Conservation (phyloP, 2,888 invertebrate genomes). For the Meiosimyza decipiens region DNA sequence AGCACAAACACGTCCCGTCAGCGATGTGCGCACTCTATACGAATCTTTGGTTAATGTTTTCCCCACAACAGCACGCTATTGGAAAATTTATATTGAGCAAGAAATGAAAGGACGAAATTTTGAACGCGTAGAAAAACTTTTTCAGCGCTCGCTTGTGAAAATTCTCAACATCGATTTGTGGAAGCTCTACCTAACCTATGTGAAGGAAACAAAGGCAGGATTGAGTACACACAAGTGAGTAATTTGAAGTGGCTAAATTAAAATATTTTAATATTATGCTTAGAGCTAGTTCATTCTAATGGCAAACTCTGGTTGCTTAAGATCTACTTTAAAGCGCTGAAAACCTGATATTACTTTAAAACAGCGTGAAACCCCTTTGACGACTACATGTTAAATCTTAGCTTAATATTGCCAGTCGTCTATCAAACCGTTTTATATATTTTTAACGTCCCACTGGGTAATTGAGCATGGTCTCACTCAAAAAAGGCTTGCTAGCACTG, state of each 20-base stretch:
- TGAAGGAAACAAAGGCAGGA: constrained; percentile 96
- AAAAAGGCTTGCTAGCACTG: too few relatives aligned
- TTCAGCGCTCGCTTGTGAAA: constrained; percentile 97
- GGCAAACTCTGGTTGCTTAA: too few relatives aligned
- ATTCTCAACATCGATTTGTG: constrained; percentile 99
- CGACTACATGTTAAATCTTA: too few relatives aligned
- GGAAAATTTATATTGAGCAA: constrained; percentile 99
- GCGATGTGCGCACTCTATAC: constrained; percentile 90
- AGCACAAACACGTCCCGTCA: constrained; percentile 86
- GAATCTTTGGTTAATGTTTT: constrained; percentile 95
- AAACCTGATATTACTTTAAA: too few relatives aligned
- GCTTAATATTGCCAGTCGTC: too few relatives aligned
- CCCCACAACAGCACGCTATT: constrained; percentile 96
- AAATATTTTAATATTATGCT: too few relatives aligned
- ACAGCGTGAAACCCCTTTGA: too few relatives aligned
- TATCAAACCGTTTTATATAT: too few relatives aligned
- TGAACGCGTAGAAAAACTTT: constrained; percentile 99
- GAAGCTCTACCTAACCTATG: constrained; percentile 97
- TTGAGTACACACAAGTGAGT: constrained; percentile 92
- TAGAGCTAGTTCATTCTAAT: not conserved
- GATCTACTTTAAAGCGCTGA: too few relatives aligned
- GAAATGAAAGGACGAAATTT: constrained; percentile 97
- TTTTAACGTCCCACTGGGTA: too few relatives aligned
- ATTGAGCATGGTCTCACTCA: too few relatives aligned
- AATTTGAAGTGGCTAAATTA: not conserved